Base-by-base conservation (phyloP, 2,113 vertebrate species). In the Vicugna pacos region DNA sequence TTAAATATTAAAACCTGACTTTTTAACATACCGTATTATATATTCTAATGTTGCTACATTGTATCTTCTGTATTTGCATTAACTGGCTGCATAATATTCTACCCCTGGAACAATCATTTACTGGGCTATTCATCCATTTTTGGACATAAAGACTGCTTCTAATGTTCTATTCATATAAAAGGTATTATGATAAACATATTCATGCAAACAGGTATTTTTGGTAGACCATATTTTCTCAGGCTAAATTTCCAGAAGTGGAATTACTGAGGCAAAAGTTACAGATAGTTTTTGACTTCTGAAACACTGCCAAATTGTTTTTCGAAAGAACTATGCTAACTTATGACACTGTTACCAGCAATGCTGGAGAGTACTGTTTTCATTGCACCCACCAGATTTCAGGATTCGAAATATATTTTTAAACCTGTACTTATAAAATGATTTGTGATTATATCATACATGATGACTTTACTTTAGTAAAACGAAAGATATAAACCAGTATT, bases 161-260 rank as follows among this genome's bases (percentile, higher is more conserved):
- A 89, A 62, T 54, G 76, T 85, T 38, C 93, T 64, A 88, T 35
- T 58, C 95, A 65, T 92, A 92, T 62, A 90, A 93, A 85, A 24
- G 8, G 67, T 80, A 16, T 13, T 76, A 38, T 70, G 6, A 76
- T 48, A 90, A 93, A 94, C 24, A 93, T 38, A 80, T 64, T 70
- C 6, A 89, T 17, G 22, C 28, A 82, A 87, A 93, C 0, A 93
- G 17, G 38, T n/a, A 93, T 46, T 94, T 95, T 50, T 70, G 38
- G 28, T 81, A 77, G 20, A 13, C 67, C 19, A 8, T 54, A 93
- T 88, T 93, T 95, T 94, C 92, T 95, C 75, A 95, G 93, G 42
- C 26, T 95, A 87, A 56, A 86, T 65, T 87, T 92, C 65, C 32
- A 89, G 30, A 92, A 89, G 26, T 54, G 11, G 24, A 54, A 91